These are phyloP conservation scores for Phyllostomus discolor DNA, from an alignment of 2,113 vertebrate genomes.

Conservation along the genomic window DNA sequence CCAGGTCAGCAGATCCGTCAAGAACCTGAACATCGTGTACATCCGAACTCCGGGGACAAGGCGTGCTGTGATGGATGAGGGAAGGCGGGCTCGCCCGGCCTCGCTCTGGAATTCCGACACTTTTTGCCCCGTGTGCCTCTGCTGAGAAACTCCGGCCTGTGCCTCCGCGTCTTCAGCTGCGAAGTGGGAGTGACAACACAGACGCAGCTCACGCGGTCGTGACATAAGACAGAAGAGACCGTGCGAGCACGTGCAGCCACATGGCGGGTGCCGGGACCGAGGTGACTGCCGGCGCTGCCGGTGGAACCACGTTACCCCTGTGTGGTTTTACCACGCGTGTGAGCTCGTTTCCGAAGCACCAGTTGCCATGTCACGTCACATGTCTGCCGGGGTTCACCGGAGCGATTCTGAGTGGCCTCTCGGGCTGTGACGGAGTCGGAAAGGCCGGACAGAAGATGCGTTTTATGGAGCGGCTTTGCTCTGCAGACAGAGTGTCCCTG, in stretches of 20 bases:
- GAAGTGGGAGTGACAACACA: neutral
- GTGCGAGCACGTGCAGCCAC: rapidly evolving
- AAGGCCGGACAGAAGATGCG: neutral
- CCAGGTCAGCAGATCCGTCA: neutral
- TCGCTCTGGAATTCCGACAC: neutral
- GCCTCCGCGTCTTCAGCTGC: neutral
- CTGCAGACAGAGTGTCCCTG: neutral
- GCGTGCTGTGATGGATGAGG: neutral
- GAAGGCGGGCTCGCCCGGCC: neutral
- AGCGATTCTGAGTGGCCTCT: neutral
- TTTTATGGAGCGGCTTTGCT: neutral
- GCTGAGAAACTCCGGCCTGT: neutral
- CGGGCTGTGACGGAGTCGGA: neutral
- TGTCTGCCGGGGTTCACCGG: neutral
- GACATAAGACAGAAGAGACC: neutral
- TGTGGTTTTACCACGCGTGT: neutral
- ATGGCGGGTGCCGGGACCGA: neutral
- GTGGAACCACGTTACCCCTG: neutral
- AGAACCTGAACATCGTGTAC: neutral
- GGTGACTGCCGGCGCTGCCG: neutral
- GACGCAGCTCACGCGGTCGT: neutral
- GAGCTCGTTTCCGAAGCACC: neutral
- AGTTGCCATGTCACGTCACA: neutral
- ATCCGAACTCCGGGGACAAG: neutral
- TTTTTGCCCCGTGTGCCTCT: neutral